Evolutionary conservation across 2,888 invertebrate species (phyloP).

Genomic region (Diachrysia chrysitis): DNA sequence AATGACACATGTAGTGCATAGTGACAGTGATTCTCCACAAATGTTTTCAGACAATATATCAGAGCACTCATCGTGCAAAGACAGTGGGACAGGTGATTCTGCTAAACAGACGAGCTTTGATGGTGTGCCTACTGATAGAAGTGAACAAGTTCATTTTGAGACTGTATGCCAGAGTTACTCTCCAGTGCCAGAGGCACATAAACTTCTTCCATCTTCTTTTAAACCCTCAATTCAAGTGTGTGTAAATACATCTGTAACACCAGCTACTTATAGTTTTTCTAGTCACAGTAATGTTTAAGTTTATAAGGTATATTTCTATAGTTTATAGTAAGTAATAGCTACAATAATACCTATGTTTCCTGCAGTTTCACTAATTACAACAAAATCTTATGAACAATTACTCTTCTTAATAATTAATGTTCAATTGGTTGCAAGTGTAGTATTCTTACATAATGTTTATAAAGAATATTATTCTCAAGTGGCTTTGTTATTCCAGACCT

Average conservation of each 20-base stretch:
- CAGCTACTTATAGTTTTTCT: conserved; percentile 89
- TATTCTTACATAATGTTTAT: conserved; percentile 8
- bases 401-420: conserved; percentile 4
- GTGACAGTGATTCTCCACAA: conserved; percentile 86
- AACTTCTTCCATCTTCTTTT: conserved; percentile 86
- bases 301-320: conserved; percentile 67
- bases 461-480: neutral
- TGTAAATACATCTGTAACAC: conserved; percentile 87
- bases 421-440: neutral
- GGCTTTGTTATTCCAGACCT: conserved; percentile 6
- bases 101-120: conserved; percentile 93
- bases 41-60: conserved; percentile 91
- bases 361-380: conserved; percentile 82
- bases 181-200: conserved; percentile 86
- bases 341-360: conserved; percentile 60
- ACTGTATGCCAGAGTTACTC: conserved; percentile 84
- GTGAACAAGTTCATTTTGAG: conserved; percentile 86
- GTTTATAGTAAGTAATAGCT: conserved; percentile 57
- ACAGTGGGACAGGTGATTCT: conserved; percentile 94
- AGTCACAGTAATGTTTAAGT: conserved; percentile 87
- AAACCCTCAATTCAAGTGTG: conserved; percentile 88
- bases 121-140: conserved; percentile 84
- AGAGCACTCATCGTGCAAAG: conserved; percentile 93
- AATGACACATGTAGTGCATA: conserved; percentile 86
- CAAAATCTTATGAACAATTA: conserved; percentile 24